phyloP scores from a whole-genome alignment of 2,797 vertebrate species.

The Hirundo rustica region DNA sequence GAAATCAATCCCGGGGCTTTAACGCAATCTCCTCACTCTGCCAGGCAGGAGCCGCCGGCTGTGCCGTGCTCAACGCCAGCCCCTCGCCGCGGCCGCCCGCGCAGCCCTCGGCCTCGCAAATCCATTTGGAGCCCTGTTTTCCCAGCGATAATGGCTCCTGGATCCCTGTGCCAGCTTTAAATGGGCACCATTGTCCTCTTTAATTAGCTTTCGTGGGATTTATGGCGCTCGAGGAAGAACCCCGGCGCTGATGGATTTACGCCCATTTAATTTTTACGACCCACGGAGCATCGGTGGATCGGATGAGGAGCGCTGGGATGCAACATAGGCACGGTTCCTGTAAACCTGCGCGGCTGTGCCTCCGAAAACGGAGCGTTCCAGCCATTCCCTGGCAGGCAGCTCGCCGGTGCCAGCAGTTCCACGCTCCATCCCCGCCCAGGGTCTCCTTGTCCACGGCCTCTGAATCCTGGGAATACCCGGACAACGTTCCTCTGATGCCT shows the following conservation, averaged over 20 bases:
- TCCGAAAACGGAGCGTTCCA: not conserved
- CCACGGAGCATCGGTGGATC: not conserved
- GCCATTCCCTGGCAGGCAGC: slow-evolving; percentile 31
- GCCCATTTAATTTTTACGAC: slow-evolving; percentile 47
- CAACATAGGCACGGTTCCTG: slow-evolving; percentile 48
- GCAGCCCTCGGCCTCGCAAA: not conserved
- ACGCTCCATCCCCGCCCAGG: accelerated
- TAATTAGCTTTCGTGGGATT: slow-evolving; percentile 65
- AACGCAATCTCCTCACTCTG: not conserved
- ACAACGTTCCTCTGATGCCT: not conserved
- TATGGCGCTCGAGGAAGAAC: not conserved
- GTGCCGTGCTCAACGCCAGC: not conserved
- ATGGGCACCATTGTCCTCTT: slow-evolving; percentile 46
- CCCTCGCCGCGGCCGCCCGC: accelerated
- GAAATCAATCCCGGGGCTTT: not conserved
- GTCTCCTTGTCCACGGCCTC: not conserved
- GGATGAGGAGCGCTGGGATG: slow-evolving; percentile 30
- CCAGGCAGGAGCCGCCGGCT: not conserved
- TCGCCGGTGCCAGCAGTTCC: not conserved
- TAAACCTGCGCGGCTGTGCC: not conserved
- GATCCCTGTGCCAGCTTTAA: slow-evolving; percentile 43
- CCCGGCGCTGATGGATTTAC: slow-evolving; percentile 55
- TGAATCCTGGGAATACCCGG: not conserved
- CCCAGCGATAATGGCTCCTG: not conserved
- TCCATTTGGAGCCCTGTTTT: not conserved